Base-by-base conservation (phyloP, 2,113 vertebrate genomes). In the Puntigrus tetrazona region DNA sequence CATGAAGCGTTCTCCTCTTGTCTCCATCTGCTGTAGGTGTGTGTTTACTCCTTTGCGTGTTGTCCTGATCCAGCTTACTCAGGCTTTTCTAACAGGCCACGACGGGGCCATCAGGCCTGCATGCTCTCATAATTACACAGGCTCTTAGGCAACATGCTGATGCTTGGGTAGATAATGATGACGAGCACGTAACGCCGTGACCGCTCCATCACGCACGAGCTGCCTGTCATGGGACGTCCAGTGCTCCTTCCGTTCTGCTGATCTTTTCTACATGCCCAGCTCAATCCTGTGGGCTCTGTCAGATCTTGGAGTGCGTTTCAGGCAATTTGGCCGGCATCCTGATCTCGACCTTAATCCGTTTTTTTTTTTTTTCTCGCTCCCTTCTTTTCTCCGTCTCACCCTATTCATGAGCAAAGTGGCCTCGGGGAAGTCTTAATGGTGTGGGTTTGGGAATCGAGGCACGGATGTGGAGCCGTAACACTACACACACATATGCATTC, bases 71-170 rank as follows among this genome's bases (percentile, higher is more conserved):
- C 79, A 77, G 86, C 83, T 85, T 88, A 83, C 67, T 55, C 77
- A 81, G 61, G 61, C 86, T 85, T 2, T 85, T 81, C 81, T 77
- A 73, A 88, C 84, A 84, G 80, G 85, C 85, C 88, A 85, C 86
- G 52, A 81, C 59, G 76, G 88, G 82, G 75, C 74, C 77, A 85
- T 78, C 59, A 83, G 80, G 36, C 72, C 50, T 47, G 67, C 38
- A 59, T 38, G 45, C 79, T 76, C 70, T 77, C 38, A 80, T 85
- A 87, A 88, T 87, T 88, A 84, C 84, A 76, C 81, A n/a, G 74
- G 80, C 69, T 76, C 69, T 81, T 50, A 77, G 78, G 34, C 63
- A 85, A 85, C 82, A 57, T 85, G 86, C 88, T 88, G 88, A 88
- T 85, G 76, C 80, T 63, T 50, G 52, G 59, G 55, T 52, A 69